Conservation (phyloP, 1,140 invertebrate species). For the Drosophila nasuta region DNA sequence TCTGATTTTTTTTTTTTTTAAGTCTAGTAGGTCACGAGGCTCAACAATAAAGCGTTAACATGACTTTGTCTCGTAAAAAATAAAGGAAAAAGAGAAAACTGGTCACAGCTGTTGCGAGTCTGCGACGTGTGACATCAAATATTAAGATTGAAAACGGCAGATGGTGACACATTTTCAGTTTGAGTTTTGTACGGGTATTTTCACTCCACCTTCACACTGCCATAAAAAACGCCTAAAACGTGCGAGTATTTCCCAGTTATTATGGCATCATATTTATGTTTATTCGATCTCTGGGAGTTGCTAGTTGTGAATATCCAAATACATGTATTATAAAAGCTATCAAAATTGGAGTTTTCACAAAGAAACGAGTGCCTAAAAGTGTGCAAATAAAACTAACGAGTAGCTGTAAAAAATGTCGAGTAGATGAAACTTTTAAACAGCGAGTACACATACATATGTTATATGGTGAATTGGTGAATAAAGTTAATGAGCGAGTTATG, state of each 20-base stretch:
- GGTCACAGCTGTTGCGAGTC: slow-evolving; percentile 57
- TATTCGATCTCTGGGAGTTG: slow-evolving; percentile 8
- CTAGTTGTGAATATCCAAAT: neutral
- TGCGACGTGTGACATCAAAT: slow-evolving; percentile 74
- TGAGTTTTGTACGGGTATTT: slow-evolving; percentile 17
- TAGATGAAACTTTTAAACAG: too few species aligned
- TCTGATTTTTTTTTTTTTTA: slow-evolving; percentile 6
- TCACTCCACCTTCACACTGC: slow-evolving; percentile 8
- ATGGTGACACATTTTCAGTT: slow-evolving; percentile 63
- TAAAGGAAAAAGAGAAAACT: slow-evolving; percentile 7
- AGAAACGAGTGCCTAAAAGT: slow-evolving; percentile 1
- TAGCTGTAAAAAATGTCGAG: neutral
- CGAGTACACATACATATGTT: too few species aligned
- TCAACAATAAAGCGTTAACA: slow-evolving; percentile 36
- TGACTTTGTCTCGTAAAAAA: neutral
- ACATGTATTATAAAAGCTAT: slow-evolving; percentile 1
- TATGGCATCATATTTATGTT: slow-evolving; percentile 9
- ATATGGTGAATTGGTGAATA: neutral
- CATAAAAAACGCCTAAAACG: slow-evolving; percentile 38
- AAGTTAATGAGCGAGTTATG: too few species aligned
- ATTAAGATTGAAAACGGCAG: slow-evolving; percentile 77
- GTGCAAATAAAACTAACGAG: neutral
- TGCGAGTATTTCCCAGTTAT: slow-evolving; percentile 23
- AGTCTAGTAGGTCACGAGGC: slow-evolving; percentile 38
- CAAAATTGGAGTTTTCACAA: neutral